Evolutionary conservation across 2,888 invertebrate species (phyloP).

Genomic region (Bembecia ichneumoniformis): DNA sequence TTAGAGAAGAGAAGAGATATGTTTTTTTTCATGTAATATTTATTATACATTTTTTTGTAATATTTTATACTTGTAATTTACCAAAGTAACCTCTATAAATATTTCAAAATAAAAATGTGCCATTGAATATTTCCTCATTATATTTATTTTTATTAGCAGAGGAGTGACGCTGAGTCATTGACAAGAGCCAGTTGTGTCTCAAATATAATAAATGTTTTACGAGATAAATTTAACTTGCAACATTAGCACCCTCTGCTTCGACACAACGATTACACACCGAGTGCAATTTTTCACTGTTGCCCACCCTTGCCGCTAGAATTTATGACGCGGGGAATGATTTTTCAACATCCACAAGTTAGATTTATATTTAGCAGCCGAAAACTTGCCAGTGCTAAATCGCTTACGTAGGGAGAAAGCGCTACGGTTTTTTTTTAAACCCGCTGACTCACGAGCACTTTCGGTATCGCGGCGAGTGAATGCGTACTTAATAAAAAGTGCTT

Average conservation of each 20-base stretch:
- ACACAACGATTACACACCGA: conserved; percentile 54
- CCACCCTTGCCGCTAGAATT: conserved; percentile 56
- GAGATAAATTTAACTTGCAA: conserved; percentile 58
- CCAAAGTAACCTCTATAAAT: background rate
- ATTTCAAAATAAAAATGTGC: too few species aligned
- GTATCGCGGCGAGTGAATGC: conserved; percentile 4
- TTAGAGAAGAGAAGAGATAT: too few species aligned
- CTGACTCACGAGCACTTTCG: conserved; percentile 9
- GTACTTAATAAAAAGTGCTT: background rate
- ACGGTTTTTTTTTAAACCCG: conserved; percentile 8
- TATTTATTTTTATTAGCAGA: conserved; percentile 23
- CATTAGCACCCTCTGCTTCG: conserved; percentile 62
- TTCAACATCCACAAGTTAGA: conserved; percentile 62
- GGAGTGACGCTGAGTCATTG: conserved; percentile 27
- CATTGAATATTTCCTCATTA: conserved; percentile 14
- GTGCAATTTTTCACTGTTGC: conserved; percentile 63
- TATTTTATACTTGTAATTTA: background rate
- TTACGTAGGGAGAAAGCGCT: conserved; percentile 15
- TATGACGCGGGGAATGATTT: conserved; percentile 64
- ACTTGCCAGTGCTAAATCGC: conserved; percentile 39
- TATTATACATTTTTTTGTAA: background rate
- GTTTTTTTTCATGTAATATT: background rate
- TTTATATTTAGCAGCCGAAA: conserved; percentile 56
- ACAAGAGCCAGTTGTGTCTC: conserved; percentile 24
- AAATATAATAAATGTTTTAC: conserved; percentile 55